phyloP scores from a whole-genome alignment of 2,113 vertebrate genomes.

The Lepisosteus osseus region DNA sequence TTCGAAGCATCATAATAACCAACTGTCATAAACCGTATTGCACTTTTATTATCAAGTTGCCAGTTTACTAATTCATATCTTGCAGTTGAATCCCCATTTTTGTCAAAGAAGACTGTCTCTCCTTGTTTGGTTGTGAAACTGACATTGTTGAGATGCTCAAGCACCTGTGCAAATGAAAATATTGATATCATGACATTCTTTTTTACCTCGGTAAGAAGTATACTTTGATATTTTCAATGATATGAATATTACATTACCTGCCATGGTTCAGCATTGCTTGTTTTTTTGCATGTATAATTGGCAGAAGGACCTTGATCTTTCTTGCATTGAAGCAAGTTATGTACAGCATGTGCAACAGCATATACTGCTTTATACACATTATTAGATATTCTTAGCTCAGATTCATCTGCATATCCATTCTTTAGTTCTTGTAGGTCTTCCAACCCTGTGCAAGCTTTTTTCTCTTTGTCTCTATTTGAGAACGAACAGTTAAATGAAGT shows the following conservation, averaged over 20 bases:
- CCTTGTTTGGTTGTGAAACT: constrained; percentile 4
- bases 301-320: background rate
- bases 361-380: background rate
- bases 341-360: constrained; percentile 11
- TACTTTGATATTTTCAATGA: too few relatives aligned
- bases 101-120: constrained; percentile 7
- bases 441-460: constrained; percentile 7
- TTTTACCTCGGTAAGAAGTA: too few relatives aligned
- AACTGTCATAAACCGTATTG: background rate
- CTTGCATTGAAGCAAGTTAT: constrained; percentile 14
- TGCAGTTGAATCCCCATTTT: constrained; percentile 12
- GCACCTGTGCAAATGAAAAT: background rate
- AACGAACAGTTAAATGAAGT: background rate
- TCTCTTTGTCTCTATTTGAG: background rate
- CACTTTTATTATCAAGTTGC: background rate
- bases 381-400: constrained; percentile 5
- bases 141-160: background rate
- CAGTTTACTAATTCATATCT: constrained; percentile 16
- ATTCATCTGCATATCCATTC: constrained; percentile 13
- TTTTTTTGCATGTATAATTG: background rate
- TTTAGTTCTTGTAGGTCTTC: constrained; percentile 3
- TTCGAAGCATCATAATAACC: constrained; percentile 1
- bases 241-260: constrained; percentile 6
- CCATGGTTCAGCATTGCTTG: constrained; percentile 13
- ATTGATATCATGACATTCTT: background rate